Conservation (phyloP, 2,797 vertebrate genomes). For the Girardinus metallicus region DNA sequence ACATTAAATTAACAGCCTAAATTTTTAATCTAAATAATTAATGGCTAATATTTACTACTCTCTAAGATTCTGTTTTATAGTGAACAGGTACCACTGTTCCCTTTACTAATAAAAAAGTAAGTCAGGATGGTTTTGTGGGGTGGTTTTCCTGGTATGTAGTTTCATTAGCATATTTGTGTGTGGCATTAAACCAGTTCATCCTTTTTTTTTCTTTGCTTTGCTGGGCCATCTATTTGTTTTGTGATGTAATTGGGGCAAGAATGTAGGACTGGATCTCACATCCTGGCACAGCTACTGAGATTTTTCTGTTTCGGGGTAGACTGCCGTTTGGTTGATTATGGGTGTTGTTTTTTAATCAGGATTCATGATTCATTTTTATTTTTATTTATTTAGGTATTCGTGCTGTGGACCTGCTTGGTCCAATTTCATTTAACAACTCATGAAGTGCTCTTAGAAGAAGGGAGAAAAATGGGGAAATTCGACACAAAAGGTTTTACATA, state of each 20-base stretch:
- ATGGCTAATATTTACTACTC: not conserved
- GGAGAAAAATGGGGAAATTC: conserved; percentile 33
- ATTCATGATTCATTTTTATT: conserved; percentile 50
- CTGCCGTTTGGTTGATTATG: conserved; percentile 31
- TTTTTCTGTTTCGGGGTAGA: conserved; percentile 21
- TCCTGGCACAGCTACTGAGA: conserved; percentile 37
- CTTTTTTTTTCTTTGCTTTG: conserved; percentile 31
- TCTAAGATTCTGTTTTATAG: not conserved
- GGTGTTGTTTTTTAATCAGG: conserved; percentile 28
- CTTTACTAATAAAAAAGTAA: not conserved
- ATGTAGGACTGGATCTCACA: conserved; percentile 67
- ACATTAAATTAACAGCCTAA: not conserved
- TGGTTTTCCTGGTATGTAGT: conserved; percentile 48
- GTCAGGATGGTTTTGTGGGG: not conserved
- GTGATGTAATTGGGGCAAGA: conserved; percentile 73
- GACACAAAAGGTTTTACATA: conserved; percentile 78
- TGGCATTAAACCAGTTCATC: conserved; percentile 64
- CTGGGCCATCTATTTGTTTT: conserved; percentile 68
- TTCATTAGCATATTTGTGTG: conserved; percentile 70
- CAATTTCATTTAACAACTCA: conserved; percentile 72
- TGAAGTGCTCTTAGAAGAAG: conserved; percentile 61
- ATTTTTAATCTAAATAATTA: not conserved
- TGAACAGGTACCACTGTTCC: too few relatives aligned
- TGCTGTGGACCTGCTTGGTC: conserved; percentile 66
- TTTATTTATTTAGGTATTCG: conserved; percentile 71